These are phyloP conservation scores for Dromiciops gliroides DNA, from an alignment of 2,113 vertebrate genomes.

Conservation along the genomic window DNA sequence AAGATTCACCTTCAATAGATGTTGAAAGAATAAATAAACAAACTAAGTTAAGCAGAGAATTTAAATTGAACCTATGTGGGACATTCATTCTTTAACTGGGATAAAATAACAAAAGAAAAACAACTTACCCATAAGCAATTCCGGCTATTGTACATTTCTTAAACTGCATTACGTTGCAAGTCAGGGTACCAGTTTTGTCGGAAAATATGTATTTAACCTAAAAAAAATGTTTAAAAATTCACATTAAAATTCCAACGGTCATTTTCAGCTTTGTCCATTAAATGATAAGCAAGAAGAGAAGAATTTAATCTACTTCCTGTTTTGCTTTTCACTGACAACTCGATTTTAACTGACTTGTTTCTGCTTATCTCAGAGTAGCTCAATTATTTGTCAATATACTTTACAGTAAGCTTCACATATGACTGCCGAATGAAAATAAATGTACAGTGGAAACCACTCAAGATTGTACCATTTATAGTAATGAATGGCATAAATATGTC, in stretches of 20 bases:
- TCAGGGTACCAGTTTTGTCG: slow-evolving; percentile 99
- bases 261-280: slow-evolving; percentile 15
- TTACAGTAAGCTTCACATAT: slow-evolving; percentile 32
- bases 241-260: slow-evolving; percentile 43
- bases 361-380: not conserved
- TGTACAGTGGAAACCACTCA: not conserved
- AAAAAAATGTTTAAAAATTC: slow-evolving; percentile 62
- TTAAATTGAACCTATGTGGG: slow-evolving; percentile 18
- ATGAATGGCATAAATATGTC: slow-evolving; percentile 3
- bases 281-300: not conserved
- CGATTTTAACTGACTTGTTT: not conserved
- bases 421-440: not conserved
- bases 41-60: not conserved
- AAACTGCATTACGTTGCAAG: slow-evolving; percentile 99
- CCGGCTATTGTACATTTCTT: slow-evolving; percentile 98
- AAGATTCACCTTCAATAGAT: not conserved
- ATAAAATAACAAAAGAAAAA: not conserved
- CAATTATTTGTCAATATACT: not conserved
- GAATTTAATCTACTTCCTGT: not conserved
- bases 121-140: slow-evolving; percentile 95
- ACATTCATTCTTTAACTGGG: slow-evolving; percentile 7
- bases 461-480: not conserved
- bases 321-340: slow-evolving; percentile 1
- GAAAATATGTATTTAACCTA: slow-evolving; percentile 99
- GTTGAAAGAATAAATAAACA: slow-evolving; percentile 3